Percentiles rank a stretch among this genome's conserved stretches.
Evolutionary conservation across 1,140 invertebrate genomes (phyloP).

Genomic region (Mylabris phalerata): DNA sequence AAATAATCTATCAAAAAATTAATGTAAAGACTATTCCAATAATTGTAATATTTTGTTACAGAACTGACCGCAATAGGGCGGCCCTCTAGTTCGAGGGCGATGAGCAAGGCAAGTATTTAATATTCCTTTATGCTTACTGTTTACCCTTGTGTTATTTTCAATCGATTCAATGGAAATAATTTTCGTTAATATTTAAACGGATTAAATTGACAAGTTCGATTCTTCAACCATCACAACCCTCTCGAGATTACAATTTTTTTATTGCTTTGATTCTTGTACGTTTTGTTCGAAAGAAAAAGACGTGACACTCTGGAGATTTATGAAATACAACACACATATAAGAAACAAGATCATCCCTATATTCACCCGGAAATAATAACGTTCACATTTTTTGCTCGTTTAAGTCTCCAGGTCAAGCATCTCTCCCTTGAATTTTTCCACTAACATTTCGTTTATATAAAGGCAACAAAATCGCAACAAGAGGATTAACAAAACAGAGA

Average conservation of each 20-base stretch:
- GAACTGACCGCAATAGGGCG: constrained; percentile 34
- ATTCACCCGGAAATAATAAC: no score
- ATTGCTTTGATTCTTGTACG: constrained; percentile 33
- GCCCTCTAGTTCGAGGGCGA: constrained; percentile 30
- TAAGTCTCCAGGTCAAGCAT: no score
- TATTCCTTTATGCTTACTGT: background rate
- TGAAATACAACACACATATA: background rate
- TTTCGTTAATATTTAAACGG: constrained; percentile 20
- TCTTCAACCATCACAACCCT: constrained; percentile 14
- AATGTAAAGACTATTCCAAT: background rate
- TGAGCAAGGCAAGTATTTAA: constrained; percentile 33
- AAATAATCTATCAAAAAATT: no score
- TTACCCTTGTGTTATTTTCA: constrained; percentile 3
- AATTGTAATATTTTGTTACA: constrained; percentile 28
- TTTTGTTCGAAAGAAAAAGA: constrained; percentile 29
- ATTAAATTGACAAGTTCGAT: constrained; percentile 30
- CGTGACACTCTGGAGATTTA: constrained; percentile 29
- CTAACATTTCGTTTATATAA: no score
- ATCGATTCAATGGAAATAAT: constrained; percentile 1
- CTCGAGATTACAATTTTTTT: constrained; percentile 34
- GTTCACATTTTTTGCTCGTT: no score
- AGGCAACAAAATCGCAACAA: no score
- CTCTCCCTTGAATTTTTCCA: no score
- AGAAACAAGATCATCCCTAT: no score
- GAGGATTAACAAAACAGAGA: no score